A percentile compares a stretch with the other conserved stretches of the same genome.
Conservation (phyloP, 2,888 invertebrate genomes). For the Eustalomyia histrio region DNA sequence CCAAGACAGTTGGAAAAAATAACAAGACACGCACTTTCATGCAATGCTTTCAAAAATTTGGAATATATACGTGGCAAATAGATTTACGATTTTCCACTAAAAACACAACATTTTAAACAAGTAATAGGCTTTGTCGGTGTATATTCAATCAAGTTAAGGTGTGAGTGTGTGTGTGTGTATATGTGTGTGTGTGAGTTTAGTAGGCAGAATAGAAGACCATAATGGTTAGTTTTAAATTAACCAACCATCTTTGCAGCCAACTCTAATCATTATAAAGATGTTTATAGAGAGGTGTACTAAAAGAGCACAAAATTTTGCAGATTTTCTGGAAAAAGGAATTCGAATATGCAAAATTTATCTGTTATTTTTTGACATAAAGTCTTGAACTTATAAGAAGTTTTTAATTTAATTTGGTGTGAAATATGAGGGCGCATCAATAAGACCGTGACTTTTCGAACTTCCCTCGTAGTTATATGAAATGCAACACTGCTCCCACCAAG, state of each 20-base stretch:
- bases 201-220: background rate
- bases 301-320: background rate
- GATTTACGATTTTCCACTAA: background rate
- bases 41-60: background rate
- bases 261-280: background rate
- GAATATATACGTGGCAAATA: background rate
- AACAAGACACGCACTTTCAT: slow-evolving; percentile 7
- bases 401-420: too few relatives aligned
- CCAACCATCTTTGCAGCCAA: background rate
- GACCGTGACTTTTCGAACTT: too few relatives aligned
- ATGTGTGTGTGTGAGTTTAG: background rate
- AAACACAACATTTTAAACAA: background rate
- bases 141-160: background rate
- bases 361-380: too few relatives aligned
- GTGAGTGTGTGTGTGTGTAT: background rate
- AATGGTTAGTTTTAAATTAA: slow-evolving; percentile 3
- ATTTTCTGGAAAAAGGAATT: too few relatives aligned
- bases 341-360: too few relatives aligned
- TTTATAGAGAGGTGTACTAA: background rate
- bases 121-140: background rate
- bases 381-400: too few relatives aligned
- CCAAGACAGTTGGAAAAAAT: background rate
- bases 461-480: too few relatives aligned
- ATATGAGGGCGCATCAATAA: too few relatives aligned
- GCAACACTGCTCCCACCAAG: too few relatives aligned